Percentiles rank a stretch among this genome's conserved stretches.
phyloP scores from a whole-genome alignment of 1,140 invertebrate genomes.

The Vollenhovia emeryi region DNA sequence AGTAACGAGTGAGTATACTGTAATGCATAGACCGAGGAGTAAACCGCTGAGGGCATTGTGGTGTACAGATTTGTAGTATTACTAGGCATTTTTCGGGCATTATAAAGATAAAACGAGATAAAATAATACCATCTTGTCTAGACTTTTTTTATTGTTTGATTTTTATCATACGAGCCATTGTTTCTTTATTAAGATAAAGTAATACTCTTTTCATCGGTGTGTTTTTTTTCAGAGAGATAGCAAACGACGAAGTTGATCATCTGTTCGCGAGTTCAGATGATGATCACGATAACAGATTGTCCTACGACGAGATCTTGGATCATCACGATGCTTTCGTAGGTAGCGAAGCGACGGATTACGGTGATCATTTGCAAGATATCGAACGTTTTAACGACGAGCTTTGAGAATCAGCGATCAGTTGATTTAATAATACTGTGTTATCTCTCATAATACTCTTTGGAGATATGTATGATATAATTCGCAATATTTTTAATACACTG shows the following conservation, averaged over 20 bases:
- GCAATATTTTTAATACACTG: conserved; percentile 60
- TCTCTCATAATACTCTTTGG: conserved; percentile 42
- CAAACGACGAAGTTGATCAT: conserved; percentile 96
- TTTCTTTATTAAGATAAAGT: no score
- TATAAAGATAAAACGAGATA: no score
- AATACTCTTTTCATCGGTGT: no score
- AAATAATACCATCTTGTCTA: no score
- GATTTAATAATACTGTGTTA: conserved; percentile 7
- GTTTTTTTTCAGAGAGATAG: conserved; percentile 90
- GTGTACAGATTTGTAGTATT: no score
- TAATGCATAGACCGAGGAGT: no score
- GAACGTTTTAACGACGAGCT: conserved; percentile 94
- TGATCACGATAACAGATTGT: conserved; percentile 93
- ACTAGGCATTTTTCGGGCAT: no score
- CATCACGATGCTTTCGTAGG: conserved; percentile 98
- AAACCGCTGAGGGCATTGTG: no score
- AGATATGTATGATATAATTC: conserved; percentile 23
- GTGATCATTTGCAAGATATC: conserved; percentile 93
- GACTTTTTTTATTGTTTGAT: no score
- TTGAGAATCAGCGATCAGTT: conserved; percentile 80
- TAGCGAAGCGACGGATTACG: conserved; percentile 98
- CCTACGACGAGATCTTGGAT: conserved; percentile 94
- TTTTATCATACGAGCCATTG: no score
- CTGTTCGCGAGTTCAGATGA: conserved; percentile 95
- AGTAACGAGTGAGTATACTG: conserved; percentile 92